phyloP scores from a whole-genome alignment of 1,140 invertebrate genomes.

The Pseudachorutes palmiensis region DNA sequence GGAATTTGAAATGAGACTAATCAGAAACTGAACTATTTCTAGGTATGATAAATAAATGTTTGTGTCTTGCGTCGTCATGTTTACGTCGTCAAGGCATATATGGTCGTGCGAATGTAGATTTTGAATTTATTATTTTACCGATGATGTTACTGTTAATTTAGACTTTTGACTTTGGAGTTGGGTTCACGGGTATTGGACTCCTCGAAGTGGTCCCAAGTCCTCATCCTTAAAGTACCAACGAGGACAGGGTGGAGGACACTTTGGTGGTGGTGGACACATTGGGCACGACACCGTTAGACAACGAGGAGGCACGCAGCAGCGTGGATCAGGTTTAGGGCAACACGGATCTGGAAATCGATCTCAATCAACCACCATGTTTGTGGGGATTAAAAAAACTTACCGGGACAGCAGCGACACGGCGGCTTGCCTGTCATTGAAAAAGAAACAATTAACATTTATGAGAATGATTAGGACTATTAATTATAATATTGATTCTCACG shows the following conservation, averaged over 20 bases:
- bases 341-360: neutral
- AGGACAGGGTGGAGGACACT: constrained; percentile 4
- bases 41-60: neutral
- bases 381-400: too few species aligned
- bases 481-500: neutral
- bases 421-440: neutral
- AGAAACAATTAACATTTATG: neutral
- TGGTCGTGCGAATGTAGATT: neutral
- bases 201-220: constrained; percentile 1
- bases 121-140: neutral
- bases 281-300: neutral
- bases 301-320: neutral
- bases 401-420: neutral
- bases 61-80: neutral
- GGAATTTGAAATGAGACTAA: neutral
- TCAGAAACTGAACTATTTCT: too few species aligned
- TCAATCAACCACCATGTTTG: too few species aligned
- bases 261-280: neutral
- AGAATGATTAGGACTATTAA: neutral
- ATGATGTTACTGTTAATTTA: neutral
- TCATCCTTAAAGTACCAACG: constrained; percentile 3
- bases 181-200: neutral
- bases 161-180: neutral
- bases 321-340: neutral
- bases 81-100: neutral